Evolutionary conservation across 2,113 vertebrate genomes (phyloP).

Genomic region (Lycaon pictus): DNA sequence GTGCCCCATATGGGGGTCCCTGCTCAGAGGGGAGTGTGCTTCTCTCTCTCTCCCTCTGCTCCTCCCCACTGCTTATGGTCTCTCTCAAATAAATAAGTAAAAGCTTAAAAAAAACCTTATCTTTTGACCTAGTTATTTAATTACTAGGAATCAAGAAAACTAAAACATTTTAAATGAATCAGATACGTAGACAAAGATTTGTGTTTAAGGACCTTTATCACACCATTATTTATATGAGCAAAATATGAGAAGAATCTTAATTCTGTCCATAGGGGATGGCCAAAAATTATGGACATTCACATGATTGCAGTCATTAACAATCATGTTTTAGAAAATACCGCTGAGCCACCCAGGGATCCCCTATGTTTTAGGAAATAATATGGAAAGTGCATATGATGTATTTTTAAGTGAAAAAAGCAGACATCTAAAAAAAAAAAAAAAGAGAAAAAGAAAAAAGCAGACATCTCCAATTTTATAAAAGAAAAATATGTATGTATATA

Average conservation of each 20-base stretch:
- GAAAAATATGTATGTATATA: background rate
- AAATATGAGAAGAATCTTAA: conserved; percentile 13
- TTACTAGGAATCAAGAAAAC: conserved; percentile 23
- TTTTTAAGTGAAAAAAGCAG: conserved; percentile 14
- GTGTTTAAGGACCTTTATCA: background rate
- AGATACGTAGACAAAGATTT: background rate
- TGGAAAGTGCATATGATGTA: background rate
- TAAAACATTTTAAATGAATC: background rate
- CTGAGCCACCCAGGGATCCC: no score
- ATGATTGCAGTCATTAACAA: background rate
- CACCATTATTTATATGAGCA: background rate
- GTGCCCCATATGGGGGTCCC: background rate
- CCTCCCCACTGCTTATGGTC: background rate
- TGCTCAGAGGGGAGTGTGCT: background rate
- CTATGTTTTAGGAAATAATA: no score
- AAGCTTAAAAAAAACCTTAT: background rate
- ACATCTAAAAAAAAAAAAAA: no score
- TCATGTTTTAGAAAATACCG: background rate
- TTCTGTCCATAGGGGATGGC: background rate
- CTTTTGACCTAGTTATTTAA: background rate
- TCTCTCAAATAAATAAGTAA: background rate
- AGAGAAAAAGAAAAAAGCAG: conserved; percentile 24
- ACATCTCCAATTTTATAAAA: conserved; percentile 3
- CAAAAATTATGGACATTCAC: background rate
- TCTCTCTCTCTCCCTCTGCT: background rate